Percentiles rank a stretch among this genome's conserved stretches.
These are phyloP conservation scores for Daubentonia madagascariensis DNA, from an alignment of 2,113 vertebrate genomes.

Conservation along the genomic window DNA sequence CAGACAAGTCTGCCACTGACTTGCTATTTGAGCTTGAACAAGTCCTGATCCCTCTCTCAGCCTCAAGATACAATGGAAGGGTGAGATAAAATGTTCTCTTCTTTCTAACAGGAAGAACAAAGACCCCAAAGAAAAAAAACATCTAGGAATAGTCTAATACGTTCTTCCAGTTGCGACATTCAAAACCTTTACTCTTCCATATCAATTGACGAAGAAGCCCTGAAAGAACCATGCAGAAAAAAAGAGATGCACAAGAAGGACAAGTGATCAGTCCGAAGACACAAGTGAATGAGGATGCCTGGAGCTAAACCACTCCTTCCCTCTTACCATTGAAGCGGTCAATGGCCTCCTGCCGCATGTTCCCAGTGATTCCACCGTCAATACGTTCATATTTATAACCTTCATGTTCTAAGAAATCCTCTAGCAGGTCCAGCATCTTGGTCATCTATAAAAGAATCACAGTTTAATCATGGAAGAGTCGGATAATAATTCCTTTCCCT, in stretches of 20 bases:
- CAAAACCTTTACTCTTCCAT: background rate
- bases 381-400: conserved; percentile 98
- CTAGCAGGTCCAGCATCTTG: conserved; percentile 97
- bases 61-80: background rate
- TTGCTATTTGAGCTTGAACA: background rate
- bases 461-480: background rate
- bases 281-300: background rate
- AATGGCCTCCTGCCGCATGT: conserved; percentile 97
- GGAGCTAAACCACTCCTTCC: background rate
- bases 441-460: conserved; percentile 89
- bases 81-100: background rate
- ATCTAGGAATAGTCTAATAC: background rate
- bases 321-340: conserved; percentile 95
- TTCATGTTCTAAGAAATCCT: conserved; percentile 97
- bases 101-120: conserved; percentile 5
- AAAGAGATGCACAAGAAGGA: background rate
- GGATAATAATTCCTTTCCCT: background rate
- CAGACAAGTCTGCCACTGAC: background rate
- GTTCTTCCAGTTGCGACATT: background rate
- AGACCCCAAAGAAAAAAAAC: background rate
- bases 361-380: conserved; percentile 96
- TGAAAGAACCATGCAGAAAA: background rate
- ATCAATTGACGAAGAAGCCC: background rate
- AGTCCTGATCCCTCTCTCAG: background rate
- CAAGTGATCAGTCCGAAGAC: background rate